Conservation (phyloP, 2,113 vertebrate genomes). For the Litocranius walleri region DNA sequence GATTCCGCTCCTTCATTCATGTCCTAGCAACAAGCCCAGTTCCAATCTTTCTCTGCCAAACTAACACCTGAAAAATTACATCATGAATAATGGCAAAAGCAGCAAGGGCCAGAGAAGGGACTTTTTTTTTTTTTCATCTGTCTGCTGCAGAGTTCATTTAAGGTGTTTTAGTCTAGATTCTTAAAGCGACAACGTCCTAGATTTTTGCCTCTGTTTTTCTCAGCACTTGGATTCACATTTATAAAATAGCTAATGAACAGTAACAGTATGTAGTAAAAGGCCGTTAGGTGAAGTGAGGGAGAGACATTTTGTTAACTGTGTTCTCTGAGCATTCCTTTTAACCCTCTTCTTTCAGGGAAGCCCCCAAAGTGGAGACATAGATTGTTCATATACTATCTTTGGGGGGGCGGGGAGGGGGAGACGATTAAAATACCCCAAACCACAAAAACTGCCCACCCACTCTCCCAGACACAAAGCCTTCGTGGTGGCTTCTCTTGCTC, state of each 20-base stretch:
- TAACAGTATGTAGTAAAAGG: background rate
- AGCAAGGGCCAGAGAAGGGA: conserved; percentile 76
- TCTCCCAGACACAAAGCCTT: conserved; percentile 32
- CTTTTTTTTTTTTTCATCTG: conserved; percentile 52
- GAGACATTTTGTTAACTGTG: background rate
- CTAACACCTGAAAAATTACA: conserved; percentile 91
- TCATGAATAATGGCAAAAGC: conserved; percentile 87
- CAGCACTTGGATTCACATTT: background rate
- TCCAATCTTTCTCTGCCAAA: conserved; percentile 83
- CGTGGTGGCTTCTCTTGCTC: background rate
- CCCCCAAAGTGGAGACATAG: background rate
- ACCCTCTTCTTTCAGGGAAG: background rate
- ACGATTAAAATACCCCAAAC: background rate
- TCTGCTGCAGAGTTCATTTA: conserved; percentile 86
- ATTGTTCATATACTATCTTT: background rate
- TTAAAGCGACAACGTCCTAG: conserved; percentile 86
- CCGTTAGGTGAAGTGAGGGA: background rate
- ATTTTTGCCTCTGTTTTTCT: background rate
- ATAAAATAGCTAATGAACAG: background rate
- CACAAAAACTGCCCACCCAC: conserved; percentile 10
- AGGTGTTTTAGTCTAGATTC: conserved; percentile 88
- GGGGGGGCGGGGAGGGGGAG: background rate
- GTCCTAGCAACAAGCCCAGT: conserved; percentile 95
- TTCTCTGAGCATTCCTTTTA: background rate
- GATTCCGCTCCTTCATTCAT: conserved; percentile 81